Evolutionary conservation across 92 coral and sea anemone species (phyloP).

Genomic region (Porites evermanni): DNA sequence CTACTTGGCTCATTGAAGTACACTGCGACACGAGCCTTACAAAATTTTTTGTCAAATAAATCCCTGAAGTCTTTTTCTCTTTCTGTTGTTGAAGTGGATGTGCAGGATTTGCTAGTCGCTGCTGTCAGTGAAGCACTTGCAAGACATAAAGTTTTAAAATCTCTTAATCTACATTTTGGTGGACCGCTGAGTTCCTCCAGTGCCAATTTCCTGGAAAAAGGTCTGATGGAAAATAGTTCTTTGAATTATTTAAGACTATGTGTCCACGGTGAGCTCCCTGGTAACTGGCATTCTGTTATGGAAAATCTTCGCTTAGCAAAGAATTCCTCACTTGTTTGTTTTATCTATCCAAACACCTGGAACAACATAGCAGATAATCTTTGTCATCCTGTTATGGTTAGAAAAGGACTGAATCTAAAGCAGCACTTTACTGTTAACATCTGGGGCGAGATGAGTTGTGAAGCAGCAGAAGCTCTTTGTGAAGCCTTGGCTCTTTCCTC

Average conservation of each 20-base stretch:
- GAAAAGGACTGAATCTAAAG: too few species aligned
- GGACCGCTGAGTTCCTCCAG: background rate
- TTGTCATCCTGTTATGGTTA: background rate
- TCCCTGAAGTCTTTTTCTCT: background rate
- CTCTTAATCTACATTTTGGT: background rate
- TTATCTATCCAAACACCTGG: conserved; percentile 1
- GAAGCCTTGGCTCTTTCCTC: background rate
- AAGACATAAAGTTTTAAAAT: background rate
- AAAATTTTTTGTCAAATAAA: background rate
- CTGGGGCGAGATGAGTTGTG: conserved; percentile 16
- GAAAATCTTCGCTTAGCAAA: background rate
- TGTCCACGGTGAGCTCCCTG: conserved; percentile 14
- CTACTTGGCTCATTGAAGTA: background rate
- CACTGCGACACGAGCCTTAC: background rate
- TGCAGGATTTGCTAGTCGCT: background rate
- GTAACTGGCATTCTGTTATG: background rate
- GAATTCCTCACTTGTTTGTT: too few species aligned
- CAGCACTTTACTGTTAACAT: background rate
- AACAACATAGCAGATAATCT: background rate
- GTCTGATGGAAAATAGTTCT: background rate
- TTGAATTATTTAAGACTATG: background rate
- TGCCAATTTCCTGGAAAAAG: background rate
- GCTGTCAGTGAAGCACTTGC: background rate
- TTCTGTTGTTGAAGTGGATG: background rate
- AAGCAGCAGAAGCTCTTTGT: background rate